Evolutionary conservation across 2,113 vertebrate species (phyloP), one percentile per base, ranked within the genome.

Genomic region (Dromiciops gliroides): DNA sequence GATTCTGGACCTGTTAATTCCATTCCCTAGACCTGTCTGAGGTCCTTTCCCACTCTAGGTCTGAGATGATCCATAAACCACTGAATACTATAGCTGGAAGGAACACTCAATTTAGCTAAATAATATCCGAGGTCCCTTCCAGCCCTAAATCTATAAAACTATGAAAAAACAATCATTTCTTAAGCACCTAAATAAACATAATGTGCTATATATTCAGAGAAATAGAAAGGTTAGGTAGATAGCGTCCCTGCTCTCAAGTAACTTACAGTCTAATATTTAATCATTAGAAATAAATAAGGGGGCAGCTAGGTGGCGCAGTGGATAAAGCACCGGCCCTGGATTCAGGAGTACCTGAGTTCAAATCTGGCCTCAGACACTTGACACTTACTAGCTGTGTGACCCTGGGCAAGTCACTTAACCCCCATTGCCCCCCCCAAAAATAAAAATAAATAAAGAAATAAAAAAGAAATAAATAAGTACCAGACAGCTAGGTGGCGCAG

Each of bases 1-100:
- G 93, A 48, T 56, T 16, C 50, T 92, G 94, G 83, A 51, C 52
- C 93, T 93, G 48, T 94, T 91, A 93, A 52, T 95, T 94, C 89
- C 94, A 67, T 67, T 67, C 12, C 12, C 60, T 67, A 19, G 14
- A 37, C 28, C 37, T n/a, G 10, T 67, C 37, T 11, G 26, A 60
- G 26, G 53, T 60, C 26, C 26, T 10, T 26, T 56, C 53, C 25
- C 53, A 60, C 19, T 67, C 37, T 37, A n/a, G 37, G 60, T 67
- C 60, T n/a, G 60, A 67, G 60, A 67, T 67, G 4, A 37, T 16
- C 14, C 31, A 60, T 31, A 60, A 37, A 31, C 11, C 31, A 67
- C 31, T n/a, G 3, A 67, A 14, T 67, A 0, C 37, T 67, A 67
- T 1, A 37, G 37, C 31, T 67, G 60, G 37, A 67, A 37, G 31